Base-by-base conservation (phyloP, 2,113 vertebrate genomes). In the Clarias macrocephalus region DNA sequence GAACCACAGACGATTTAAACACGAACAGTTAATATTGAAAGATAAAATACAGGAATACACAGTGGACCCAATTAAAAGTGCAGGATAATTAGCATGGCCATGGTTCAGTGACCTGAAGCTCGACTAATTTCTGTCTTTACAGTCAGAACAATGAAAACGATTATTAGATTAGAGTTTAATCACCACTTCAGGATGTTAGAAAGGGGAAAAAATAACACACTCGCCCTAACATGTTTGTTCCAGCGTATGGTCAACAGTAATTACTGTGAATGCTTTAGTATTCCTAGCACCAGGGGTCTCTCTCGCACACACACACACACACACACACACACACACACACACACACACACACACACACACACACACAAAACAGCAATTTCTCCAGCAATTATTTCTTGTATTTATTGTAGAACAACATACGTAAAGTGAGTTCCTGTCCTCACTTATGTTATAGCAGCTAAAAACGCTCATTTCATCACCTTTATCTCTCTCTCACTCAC, bases 81-180 rank as follows among this genome's bases (percentile, higher is more conserved):
- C 10, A 48, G 12, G 18, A 5, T 54, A 56, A 33, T 85, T 85
- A 85, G 42, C 8, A 23, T 8, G 23, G 30, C 28, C 15, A 18
- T 15, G 37, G 70, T 63, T 76, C 83, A 85, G 56, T 63, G 72
- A 77, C 84, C 73, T 15, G 37, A 15, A 62, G 84, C 72, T 76
- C 59, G 72, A 85, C 37, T 63, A 54, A 85, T 52, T 65, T 16
- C 6, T 3, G 59, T 28, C 42, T 65, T 77, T 30, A 65, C 73
- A 54, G 54, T 28, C 73, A 73, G 73, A 19, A 70, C 72, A 54
- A 77, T 54, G 25, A 56, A 33, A 77, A 65, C 18, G n/a, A 85
- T 54, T 65, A 65, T 85, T 77, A 85, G 59, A 79, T 75, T 65
- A 62, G 12, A 8, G 42, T 73, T 25, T 60, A 84, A 76, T 75